phyloP scores from a whole-genome alignment of 2,113 vertebrate genomes.

The Myotis lucifugus region DNA sequence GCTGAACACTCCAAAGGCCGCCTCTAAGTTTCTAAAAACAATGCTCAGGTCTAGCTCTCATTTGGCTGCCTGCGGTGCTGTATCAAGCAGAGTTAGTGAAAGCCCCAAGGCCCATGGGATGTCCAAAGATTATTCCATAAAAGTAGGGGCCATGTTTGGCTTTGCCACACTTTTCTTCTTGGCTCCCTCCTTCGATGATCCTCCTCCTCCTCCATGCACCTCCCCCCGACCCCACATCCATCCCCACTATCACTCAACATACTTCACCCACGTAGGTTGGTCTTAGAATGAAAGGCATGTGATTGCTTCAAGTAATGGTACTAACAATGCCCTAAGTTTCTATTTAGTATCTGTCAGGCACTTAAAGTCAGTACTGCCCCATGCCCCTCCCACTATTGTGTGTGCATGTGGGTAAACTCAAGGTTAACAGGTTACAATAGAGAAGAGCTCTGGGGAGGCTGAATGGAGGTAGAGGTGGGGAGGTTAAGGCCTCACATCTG shows the following conservation, averaged over 20 bases:
- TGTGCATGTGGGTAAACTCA: not conserved
- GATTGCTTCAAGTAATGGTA: not conserved
- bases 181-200: not conserved
- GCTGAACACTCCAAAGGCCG: not conserved
- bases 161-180: not conserved
- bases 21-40: conserved; percentile 18
- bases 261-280: not conserved
- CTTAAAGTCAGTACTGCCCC: not conserved
- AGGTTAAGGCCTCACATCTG: accelerated
- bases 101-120: not conserved
- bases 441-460: not conserved
- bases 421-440: not conserved
- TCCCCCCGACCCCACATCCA: too few relatives aligned
- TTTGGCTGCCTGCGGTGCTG: not conserved
- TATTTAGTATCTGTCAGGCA: not conserved
- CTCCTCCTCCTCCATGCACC: not conserved
- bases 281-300: not conserved
- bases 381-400: not conserved
- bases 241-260: accelerated
- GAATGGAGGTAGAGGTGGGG: not conserved
- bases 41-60: not conserved
- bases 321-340: not conserved
- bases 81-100: not conserved
- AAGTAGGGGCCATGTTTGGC: not conserved
- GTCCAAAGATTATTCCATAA: not conserved